phyloP scores from a whole-genome alignment of 2,888 invertebrate species.

The Clepsis dumicolana region DNA sequence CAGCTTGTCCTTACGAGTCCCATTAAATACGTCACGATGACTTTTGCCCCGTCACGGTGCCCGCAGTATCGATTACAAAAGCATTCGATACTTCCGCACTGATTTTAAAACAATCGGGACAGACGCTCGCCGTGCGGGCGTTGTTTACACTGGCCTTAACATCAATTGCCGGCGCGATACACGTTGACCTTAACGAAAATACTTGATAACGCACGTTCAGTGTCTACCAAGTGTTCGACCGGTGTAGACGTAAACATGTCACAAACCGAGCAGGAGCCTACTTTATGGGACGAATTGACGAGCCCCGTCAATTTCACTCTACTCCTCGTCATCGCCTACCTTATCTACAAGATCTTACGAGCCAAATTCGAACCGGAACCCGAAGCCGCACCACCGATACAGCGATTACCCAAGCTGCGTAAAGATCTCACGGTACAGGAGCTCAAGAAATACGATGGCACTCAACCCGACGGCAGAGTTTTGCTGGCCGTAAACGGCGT shows the following conservation, averaged over 20 bases:
- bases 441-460: conserved; percentile 93
- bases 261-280: conserved; percentile 47
- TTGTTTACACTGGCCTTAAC: conserved; percentile 41
- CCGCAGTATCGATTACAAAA: conserved; percentile 29
- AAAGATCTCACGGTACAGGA: conserved; percentile 96
- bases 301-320: conserved; percentile 76
- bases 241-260: conserved; percentile 41
- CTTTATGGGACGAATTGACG: conserved; percentile 78
- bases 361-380: conserved; percentile 75
- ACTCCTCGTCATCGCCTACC: conserved; percentile 75
- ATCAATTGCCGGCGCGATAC: conserved; percentile 34
- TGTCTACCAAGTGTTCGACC: conserved; percentile 35
- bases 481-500: conserved; percentile 97
- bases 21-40: conserved; percentile 11
- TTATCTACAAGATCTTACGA: conserved; percentile 88
- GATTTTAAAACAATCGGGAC: conserved; percentile 31
- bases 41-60: conserved; percentile 22
- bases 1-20: not conserved
- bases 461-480: conserved; percentile 94
- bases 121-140: conserved; percentile 29
- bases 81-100: conserved; percentile 35
- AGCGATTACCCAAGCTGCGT: conserved; percentile 91
- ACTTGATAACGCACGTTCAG: conserved; percentile 43
- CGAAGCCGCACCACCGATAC: conserved; percentile 72
- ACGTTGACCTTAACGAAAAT: conserved; percentile 43